Evolutionary conservation across 1,140 invertebrate species (phyloP).

Genomic region (Potamilus streckersoni): DNA sequence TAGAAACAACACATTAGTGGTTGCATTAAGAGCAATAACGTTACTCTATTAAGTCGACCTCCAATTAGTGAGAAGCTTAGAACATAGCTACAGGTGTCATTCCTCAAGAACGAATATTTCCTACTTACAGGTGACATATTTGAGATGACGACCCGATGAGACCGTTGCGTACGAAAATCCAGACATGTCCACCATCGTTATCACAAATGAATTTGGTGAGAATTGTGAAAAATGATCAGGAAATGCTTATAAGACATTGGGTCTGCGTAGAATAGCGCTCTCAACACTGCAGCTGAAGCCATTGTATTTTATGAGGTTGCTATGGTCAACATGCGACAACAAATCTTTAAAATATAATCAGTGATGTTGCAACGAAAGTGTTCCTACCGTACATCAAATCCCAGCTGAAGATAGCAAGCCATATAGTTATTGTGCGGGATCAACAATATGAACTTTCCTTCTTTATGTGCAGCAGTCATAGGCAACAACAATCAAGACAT

Average conservation of each 20-base stretch:
- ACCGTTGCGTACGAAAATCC: slow-evolving; percentile 17
- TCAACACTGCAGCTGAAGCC: neutral
- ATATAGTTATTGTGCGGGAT: slow-evolving; percentile 29
- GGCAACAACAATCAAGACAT: neutral
- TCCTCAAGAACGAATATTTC: slow-evolving; percentile 11
- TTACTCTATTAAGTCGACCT: neutral
- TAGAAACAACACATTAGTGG: neutral
- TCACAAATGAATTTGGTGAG: slow-evolving; percentile 3
- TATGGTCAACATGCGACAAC: slow-evolving; percentile 4
- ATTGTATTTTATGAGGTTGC: slow-evolving; percentile 1
- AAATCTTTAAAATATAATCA: neutral
- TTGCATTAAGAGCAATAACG: neutral
- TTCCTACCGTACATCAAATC: slow-evolving; percentile 7
- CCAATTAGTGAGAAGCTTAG: neutral
- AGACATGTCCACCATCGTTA: slow-evolving; percentile 2
- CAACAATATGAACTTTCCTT: slow-evolving; percentile 22
- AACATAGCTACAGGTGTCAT: slow-evolving; percentile 8
- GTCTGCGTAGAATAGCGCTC: neutral
- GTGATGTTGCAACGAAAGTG: slow-evolving; percentile 1
- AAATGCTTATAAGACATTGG: neutral
- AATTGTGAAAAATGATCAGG: neutral
- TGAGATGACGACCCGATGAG: slow-evolving; percentile 13
- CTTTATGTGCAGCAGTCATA: neutral
- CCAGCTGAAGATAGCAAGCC: neutral
- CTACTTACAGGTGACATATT: slow-evolving; percentile 18